These are phyloP conservation scores for Melanitta fusca DNA, from an alignment of 2,797 vertebrate genomes.

Conservation along the genomic window DNA sequence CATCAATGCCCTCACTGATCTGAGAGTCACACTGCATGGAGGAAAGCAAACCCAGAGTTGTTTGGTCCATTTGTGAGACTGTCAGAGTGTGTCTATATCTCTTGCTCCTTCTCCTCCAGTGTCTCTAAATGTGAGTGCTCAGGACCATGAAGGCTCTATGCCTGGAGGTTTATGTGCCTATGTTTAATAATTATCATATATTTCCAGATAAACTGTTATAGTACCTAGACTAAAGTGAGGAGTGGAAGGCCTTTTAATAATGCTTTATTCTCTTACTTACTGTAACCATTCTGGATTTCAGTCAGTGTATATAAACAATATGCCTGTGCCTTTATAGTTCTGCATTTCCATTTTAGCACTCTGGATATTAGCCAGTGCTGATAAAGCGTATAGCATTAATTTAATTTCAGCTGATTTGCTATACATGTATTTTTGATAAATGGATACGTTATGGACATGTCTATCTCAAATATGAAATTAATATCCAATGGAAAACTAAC, in stretches of 20 bases:
- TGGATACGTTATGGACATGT: background rate
- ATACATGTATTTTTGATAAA: conserved; percentile 64
- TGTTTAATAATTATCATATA: background rate
- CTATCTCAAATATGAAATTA: conserved; percentile 44
- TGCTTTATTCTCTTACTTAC: conserved; percentile 66
- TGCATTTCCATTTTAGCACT: conserved; percentile 54
- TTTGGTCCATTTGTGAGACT: background rate
- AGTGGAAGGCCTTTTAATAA: conserved; percentile 39
- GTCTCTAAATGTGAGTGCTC: background rate
- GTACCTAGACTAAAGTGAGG: conserved; percentile 18
- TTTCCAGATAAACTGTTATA: background rate
- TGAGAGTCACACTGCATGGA: background rate
- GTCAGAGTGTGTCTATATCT: background rate
- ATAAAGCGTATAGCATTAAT: conserved; percentile 61
- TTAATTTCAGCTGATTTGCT: conserved; percentile 66
- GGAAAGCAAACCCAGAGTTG: background rate
- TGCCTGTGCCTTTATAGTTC: conserved; percentile 57
- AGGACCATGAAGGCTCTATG: background rate
- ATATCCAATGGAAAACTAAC: background rate
- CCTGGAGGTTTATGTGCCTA: background rate
- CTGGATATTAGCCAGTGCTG: conserved; percentile 60
- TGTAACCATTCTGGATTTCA: conserved; percentile 56
- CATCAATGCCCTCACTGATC: background rate
- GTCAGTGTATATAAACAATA: conserved; percentile 62
- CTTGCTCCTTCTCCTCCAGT: background rate